Evolutionary conservation across 2,888 invertebrate species (phyloP).

Genomic region (Orthosia cruda): DNA sequence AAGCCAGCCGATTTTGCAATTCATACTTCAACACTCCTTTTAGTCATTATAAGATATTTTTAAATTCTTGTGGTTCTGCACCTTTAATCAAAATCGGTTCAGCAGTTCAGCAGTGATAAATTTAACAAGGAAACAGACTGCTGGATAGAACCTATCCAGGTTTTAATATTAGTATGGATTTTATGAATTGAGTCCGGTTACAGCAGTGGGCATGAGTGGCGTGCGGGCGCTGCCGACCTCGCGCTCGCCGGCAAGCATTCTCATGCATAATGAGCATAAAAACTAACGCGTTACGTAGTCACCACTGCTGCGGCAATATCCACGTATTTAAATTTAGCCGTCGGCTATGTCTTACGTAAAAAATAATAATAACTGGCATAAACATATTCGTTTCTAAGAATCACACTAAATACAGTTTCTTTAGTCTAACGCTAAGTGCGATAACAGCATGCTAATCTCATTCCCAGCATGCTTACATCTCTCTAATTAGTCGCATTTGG

Average conservation of each 20-base stretch:
- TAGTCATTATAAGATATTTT: neutral
- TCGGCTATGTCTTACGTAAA: conserved; percentile 30
- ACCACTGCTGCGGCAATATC: conserved; percentile 1
- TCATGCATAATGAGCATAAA: conserved; percentile 42
- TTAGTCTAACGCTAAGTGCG: neutral
- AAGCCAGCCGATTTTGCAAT: too few species aligned
- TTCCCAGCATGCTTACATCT: conserved; percentile 23
- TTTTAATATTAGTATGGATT: conserved; percentile 14
- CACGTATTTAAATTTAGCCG: conserved; percentile 15
- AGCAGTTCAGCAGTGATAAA: neutral
- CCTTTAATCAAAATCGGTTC: neutral
- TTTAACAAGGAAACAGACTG: neutral
- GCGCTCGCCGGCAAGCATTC: conserved; percentile 28
- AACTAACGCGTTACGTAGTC: conserved; percentile 12
- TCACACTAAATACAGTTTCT: conserved; percentile 8
- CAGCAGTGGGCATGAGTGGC: conserved; percentile 2
- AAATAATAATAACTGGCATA: neutral
- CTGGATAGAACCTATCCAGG: neutral
- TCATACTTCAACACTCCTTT: neutral
- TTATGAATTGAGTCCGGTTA: conserved; percentile 30
- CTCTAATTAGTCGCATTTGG: conserved; percentile 39
- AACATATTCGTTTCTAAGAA: conserved; percentile 16
- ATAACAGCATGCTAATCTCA: conserved; percentile 21
- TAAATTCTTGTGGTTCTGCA: neutral
- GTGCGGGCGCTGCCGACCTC: neutral